phyloP scores from a whole-genome alignment of 1,140 invertebrate species.

The Megalonaias nervosa region DNA sequence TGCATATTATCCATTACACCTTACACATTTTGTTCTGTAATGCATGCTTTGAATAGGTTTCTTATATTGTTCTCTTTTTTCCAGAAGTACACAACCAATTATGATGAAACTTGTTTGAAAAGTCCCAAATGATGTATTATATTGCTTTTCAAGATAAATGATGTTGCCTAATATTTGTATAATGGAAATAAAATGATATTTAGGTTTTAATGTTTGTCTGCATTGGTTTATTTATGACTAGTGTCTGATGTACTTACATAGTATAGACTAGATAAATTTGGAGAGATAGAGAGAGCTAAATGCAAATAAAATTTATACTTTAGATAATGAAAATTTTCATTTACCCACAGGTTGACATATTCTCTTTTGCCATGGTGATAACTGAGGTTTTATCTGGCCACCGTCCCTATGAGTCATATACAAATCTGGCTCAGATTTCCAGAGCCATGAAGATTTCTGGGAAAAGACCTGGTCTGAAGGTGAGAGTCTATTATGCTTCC shows the following conservation, averaged over 20 bases:
- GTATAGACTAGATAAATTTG: background rate
- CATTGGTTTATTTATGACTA: no score
- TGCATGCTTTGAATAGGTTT: no score
- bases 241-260: background rate
- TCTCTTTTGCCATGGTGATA: slow-evolving; percentile 58
- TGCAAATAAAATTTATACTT: background rate
- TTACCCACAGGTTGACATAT: slow-evolving; percentile 60
- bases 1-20: no score
- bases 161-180: background rate
- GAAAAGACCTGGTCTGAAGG: slow-evolving; percentile 57
- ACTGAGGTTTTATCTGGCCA: slow-evolving; percentile 58
- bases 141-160: background rate
- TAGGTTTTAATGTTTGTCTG: background rate
- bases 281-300: background rate
- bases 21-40: no score
- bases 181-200: background rate
- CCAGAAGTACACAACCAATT: no score
- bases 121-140: no score
- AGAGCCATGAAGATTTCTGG: slow-evolving; percentile 46
- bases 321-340: background rate
- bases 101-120: no score
- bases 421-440: slow-evolving; percentile 47
- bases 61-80: no score
- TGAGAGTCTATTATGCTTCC: slow-evolving; percentile 13
- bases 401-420: slow-evolving; percentile 46